Base-by-base conservation (phyloP, 2,888 invertebrate genomes). In the Lymantria monacha region DNA sequence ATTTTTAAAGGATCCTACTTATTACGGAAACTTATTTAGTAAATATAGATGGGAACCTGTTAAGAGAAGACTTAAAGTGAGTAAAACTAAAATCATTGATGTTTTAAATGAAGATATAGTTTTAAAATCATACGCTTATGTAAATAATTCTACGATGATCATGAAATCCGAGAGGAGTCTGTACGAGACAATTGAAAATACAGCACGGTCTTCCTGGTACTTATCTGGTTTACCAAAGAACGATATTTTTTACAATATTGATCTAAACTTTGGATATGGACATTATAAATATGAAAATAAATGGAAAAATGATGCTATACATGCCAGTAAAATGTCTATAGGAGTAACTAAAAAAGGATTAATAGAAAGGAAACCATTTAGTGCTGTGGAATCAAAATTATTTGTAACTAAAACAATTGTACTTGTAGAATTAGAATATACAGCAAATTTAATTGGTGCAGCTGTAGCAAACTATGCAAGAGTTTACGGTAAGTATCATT, bases 401-500 rank as follows among this genome's bases (percentile, higher is more conserved):
- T 62, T 48, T 0, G 87, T 76, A 3, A 67, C 63, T 3, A 80
- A 76, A 66, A 75, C 76, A 0, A 73, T 75, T 31, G 43, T 85
- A 0, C 30, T 84, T 0, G 41, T 86, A 0, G 73, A 81, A 69
- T 48, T 87, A 2, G 57, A 66, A 1, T 84, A 81, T 30, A 46
- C 60, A 22, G 79, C 86, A 0, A 53, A 59, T 30, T 55, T 89
- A 1, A 52, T 66, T 13, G 88, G 88, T 0, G 73, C 66, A 49
- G 42, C 84, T 0, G 66, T 87, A 15, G 74, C 74, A 0, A 83
- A 85, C 56, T 88, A 79, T 44, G 78, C 72, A 0, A 57, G 61
- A 2, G 10, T 71, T 10, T 85, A 84, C 30, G 88, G 88, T 0
- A 81, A 79, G 57, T 80, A 88, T 53, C 84, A 87, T 54, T 85